Evolutionary conservation across 2,797 vertebrate species (phyloP).

Genomic region (Notamacropus eugenii): DNA sequence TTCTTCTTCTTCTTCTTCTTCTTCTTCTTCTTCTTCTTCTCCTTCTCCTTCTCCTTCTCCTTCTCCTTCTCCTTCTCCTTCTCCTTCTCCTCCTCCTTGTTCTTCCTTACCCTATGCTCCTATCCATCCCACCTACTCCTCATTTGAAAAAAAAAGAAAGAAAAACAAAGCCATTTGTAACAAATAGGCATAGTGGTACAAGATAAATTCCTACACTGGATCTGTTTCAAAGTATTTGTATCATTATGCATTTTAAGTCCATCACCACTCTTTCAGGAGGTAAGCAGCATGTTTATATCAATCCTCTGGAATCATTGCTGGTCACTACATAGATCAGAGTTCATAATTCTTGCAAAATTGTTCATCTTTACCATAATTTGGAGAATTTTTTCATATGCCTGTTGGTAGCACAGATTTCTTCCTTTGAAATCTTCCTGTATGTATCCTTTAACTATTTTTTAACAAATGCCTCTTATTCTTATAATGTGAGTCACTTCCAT

Average conservation of each 20-base stretch:
- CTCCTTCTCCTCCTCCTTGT: not conserved
- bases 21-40: accelerated
- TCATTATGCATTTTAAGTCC: not conserved
- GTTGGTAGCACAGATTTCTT: not conserved
- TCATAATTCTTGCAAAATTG: not conserved
- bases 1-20: accelerated
- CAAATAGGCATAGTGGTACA: not conserved
- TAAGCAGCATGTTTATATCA: not conserved
- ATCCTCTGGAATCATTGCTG: not conserved
- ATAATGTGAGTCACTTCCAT: not conserved
- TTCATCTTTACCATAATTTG: not conserved
- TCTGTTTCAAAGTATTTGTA: not conserved
- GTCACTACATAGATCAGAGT: not conserved
- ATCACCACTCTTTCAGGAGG: not conserved
- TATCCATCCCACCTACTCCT: not conserved
- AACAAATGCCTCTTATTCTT: not conserved
- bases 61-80: accelerated
- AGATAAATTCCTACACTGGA: not conserved
- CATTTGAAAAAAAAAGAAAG: not conserved
- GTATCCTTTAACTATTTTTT: not conserved
- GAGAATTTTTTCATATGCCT: not conserved
- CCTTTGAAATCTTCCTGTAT: not conserved
- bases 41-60: accelerated
- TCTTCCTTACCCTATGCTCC: not conserved
- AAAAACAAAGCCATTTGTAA: not conserved